Evolutionary conservation across 2,888 invertebrate genomes (phyloP).

Genomic region (Mythimna albipuncta): DNA sequence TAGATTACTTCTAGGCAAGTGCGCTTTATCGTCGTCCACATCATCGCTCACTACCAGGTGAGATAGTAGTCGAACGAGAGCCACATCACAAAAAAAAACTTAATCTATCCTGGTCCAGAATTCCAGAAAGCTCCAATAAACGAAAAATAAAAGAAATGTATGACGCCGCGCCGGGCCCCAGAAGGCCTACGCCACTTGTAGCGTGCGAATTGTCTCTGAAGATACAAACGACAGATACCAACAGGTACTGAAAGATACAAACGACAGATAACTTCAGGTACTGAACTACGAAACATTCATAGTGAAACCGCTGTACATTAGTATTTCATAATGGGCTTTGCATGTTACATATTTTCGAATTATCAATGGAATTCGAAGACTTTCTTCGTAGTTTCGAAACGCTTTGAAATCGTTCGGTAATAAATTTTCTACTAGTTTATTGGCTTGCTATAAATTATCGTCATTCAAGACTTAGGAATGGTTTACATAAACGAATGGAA

Average conservation of each 20-base stretch:
- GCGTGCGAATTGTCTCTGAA: background rate
- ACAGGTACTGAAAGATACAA: background rate
- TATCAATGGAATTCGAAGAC: constrained; percentile 33
- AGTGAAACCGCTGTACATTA: background rate
- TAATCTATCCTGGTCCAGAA: too few species aligned
- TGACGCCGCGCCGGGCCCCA: too few species aligned
- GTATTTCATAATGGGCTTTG: constrained; percentile 13
- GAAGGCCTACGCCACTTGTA: too few species aligned
- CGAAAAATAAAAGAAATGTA: too few species aligned
- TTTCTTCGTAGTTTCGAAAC: constrained; percentile 5
- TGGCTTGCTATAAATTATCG: constrained; percentile 31
- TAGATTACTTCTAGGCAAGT: too few species aligned
- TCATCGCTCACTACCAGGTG: too few species aligned
- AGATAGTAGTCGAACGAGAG: too few species aligned
- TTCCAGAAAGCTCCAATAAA: too few species aligned
- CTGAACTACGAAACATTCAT: constrained; percentile 7
- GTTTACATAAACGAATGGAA: constrained; percentile 26
- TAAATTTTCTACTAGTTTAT: constrained; percentile 31
- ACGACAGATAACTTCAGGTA: background rate
- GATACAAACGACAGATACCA: constrained; percentile 4
- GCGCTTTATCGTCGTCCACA: too few species aligned
- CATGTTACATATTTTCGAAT: constrained; percentile 14
- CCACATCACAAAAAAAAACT: too few species aligned
- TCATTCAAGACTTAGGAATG: constrained; percentile 23
- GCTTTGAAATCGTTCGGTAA: constrained; percentile 14